Base-by-base conservation (phyloP, 1,140 invertebrate species). In the Scaptomyza graminum region DNA sequence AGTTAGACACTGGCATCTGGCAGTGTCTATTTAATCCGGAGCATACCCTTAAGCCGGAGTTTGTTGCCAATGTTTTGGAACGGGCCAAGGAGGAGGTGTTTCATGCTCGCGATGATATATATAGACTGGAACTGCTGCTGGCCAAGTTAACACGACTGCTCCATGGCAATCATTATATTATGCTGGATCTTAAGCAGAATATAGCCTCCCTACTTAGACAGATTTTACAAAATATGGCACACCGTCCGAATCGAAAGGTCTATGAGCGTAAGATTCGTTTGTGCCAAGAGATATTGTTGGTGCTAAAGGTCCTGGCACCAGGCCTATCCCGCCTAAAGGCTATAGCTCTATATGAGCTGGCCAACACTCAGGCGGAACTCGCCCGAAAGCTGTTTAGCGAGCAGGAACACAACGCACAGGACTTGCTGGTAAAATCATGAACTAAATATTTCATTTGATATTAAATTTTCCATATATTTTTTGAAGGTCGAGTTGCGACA, bases 271-370 rank as follows among this genome's bases (percentile, higher is more conserved):
- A 96, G 92, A 91, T 94, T 13, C 91, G 94, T 25, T 78, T 96
- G 1, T 96, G 95, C 69, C 91, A 93, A 43, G 94, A 96, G 68
- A 85, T 97, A 43, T 69, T 96, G 11, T 76, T 92, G 7, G 93
- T 97, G 0, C 84, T 96, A 0, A 94, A 95, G 55, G 93, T 94
- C 28, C 83, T 96, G 7, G 95, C 95, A 31, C 96, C 96, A 0
- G 96, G 96, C 39, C 94, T 96, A 78, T 96, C 95, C 9, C 93
- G 96, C 54, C 92, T 93, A 79, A 84, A 91, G 95, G 95, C 95
- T 11, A 94, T 96, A 56, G 94, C 95, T 11, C 78, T 96, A 22
- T 96, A 96, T 62, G 95, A 97, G 90, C 90, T 96, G 67, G 95
- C 96, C 82, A 93, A 94, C 12, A 94, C 95, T 0, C 92, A 94